These are phyloP conservation scores for Latheticus oryzae DNA, from an alignment of 2,888 invertebrate species.

Conservation along the genomic window DNA sequence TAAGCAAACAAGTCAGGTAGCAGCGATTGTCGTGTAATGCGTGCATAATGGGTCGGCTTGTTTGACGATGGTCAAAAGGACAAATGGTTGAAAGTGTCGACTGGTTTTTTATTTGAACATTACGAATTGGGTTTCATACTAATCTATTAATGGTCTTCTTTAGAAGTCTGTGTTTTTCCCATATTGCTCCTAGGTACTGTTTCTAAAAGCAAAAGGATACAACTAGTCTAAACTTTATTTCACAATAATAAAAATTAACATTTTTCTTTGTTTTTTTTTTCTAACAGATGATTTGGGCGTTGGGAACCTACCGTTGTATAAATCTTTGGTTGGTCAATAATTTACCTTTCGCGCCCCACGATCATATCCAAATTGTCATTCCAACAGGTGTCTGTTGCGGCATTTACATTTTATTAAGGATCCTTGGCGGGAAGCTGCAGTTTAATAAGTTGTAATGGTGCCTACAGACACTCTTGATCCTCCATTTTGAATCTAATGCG, in stretches of 20 bases:
- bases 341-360: conserved; percentile 61
- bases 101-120: conserved; percentile 27
- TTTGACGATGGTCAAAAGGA: conserved; percentile 37
- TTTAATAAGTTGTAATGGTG: conserved; percentile 51
- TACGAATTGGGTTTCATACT: conserved; percentile 22
- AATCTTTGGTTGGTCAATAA: conserved; percentile 60
- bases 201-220: no score
- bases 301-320: conserved; percentile 53
- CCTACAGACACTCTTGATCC: conserved; percentile 33
- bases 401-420: conserved; percentile 54
- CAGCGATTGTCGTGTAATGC: conserved; percentile 48
- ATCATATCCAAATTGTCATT: conserved; percentile 62
- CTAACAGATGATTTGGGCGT: conserved; percentile 53
- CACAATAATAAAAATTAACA: no score
- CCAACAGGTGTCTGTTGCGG: conserved; percentile 54
- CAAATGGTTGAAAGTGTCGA: conserved; percentile 29
- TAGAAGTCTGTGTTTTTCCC: no score
- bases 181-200: no score
- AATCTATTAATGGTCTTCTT: conserved; percentile 35
- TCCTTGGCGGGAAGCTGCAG: conserved; percentile 47
- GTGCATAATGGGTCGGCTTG: conserved; percentile 47
- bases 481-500: conserved; percentile 33
- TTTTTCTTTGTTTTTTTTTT: no score
- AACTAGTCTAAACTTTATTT: no score
- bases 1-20: conserved; percentile 52